A percentile compares a stretch with the other conserved stretches of the same genome.
phyloP scores from a whole-genome alignment of 2,888 invertebrate genomes.

The Pachycephus smyrnensis region DNA sequence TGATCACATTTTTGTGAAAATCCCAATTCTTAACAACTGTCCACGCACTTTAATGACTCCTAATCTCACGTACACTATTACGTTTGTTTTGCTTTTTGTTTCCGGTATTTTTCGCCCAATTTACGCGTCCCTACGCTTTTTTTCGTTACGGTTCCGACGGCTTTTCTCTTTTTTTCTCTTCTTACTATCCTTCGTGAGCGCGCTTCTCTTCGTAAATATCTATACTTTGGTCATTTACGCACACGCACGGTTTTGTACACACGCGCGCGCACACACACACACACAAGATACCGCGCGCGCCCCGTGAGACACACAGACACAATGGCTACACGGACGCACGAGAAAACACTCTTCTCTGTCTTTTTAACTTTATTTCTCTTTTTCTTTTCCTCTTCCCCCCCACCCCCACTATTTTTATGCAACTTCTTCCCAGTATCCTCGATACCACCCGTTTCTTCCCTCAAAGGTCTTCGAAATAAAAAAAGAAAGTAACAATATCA shows the following conservation, averaged over 20 bases:
- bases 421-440: background rate
- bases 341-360: background rate
- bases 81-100: background rate
- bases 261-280: background rate
- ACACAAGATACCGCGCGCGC: background rate
- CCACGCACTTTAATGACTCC: background rate
- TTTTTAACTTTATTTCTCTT: background rate
- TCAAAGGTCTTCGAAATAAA: background rate
- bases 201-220: background rate
- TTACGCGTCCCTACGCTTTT: background rate
- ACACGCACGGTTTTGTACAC: background rate
- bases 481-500: background rate
- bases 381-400: background rate
- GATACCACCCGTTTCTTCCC: background rate
- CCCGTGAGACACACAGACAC: background rate
- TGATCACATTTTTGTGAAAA: background rate
- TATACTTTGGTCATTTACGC: background rate
- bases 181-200: background rate
- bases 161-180: background rate
- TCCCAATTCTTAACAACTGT: background rate
- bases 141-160: background rate
- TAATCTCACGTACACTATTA: background rate
- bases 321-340: background rate
- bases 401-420: background rate
- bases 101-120: background rate